Evolutionary conservation across 2,113 vertebrate genomes (phyloP).

Genomic region (Oxygymnocypris stewartii): DNA sequence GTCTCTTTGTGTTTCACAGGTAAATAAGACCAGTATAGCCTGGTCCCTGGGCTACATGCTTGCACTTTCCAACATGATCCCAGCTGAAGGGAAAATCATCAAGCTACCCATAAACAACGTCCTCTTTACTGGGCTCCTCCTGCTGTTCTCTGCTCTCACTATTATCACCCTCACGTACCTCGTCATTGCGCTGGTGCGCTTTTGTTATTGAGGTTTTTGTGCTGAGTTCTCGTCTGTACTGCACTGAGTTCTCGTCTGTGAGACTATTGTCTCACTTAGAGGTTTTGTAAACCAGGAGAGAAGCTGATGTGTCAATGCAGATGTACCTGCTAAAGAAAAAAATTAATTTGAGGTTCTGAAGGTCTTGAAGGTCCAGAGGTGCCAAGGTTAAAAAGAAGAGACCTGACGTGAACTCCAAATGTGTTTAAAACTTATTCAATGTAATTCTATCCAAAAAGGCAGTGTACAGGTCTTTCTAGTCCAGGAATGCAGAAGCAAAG

Average conservation of each 20-base stretch:
- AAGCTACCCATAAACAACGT: conserved; percentile 77
- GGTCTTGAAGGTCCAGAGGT: not conserved
- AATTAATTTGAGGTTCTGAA: conserved; percentile 21
- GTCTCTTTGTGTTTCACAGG: conserved; percentile 72
- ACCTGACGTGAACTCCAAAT: not conserved
- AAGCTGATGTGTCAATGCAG: conserved; percentile 34
- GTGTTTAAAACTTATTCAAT: not conserved
- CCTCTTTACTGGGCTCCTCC: conserved; percentile 80
- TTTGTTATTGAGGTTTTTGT: conserved; percentile 67
- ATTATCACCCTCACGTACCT: conserved; percentile 79
- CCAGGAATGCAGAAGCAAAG: not conserved
- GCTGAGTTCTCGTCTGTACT: not conserved
- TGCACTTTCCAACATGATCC: conserved; percentile 92
- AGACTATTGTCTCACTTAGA: not conserved
- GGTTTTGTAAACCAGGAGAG: conserved; percentile 4
- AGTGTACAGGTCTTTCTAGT: not conserved
- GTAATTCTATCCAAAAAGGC: not conserved
- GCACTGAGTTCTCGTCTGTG: conserved; percentile 1
- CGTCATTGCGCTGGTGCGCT: conserved; percentile 69
- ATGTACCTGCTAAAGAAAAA: conserved; percentile 12
- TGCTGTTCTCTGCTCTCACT: conserved; percentile 79
- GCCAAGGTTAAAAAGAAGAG: not conserved
- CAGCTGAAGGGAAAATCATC: conserved; percentile 80
- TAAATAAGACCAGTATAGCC: conserved; percentile 84
- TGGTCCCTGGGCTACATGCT: conserved; percentile 98